Conservation (phyloP, 2,113 vertebrate species). For the Passer domesticus region DNA sequence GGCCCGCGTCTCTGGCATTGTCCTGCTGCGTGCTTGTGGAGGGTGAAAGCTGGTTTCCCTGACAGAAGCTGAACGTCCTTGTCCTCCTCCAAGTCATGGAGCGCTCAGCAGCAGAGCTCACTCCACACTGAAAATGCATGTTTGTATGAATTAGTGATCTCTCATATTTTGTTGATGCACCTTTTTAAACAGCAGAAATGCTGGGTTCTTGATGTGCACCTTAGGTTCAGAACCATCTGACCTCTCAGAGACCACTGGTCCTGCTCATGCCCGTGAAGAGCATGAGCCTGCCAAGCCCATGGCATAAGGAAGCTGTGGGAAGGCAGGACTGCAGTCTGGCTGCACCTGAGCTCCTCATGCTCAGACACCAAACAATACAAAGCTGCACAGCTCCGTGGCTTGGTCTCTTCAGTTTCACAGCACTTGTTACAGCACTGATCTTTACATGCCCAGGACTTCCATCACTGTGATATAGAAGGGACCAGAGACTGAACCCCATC, state of each 20-base stretch:
- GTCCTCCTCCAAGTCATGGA: background rate
- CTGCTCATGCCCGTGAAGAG: background rate
- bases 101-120: background rate
- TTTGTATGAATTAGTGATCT: background rate
- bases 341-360: background rate
- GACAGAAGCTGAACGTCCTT: background rate
- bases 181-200: background rate
- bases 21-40: background rate
- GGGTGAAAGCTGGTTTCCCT: background rate
- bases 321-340: background rate
- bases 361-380: background rate
- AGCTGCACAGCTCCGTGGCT: background rate
- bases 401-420: background rate
- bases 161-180: background rate
- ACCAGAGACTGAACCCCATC: background rate
- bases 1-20: background rate
- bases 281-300: background rate
- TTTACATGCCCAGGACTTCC: background rate
- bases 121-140: background rate
- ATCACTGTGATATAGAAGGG: background rate
- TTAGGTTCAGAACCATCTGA: background rate
- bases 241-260: background rate
- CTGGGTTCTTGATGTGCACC: background rate
- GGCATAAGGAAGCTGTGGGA: fast-evolving
- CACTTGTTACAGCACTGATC: background rate